Conservation (phyloP, 2,888 invertebrate species). For the Thalpophila matura region DNA sequence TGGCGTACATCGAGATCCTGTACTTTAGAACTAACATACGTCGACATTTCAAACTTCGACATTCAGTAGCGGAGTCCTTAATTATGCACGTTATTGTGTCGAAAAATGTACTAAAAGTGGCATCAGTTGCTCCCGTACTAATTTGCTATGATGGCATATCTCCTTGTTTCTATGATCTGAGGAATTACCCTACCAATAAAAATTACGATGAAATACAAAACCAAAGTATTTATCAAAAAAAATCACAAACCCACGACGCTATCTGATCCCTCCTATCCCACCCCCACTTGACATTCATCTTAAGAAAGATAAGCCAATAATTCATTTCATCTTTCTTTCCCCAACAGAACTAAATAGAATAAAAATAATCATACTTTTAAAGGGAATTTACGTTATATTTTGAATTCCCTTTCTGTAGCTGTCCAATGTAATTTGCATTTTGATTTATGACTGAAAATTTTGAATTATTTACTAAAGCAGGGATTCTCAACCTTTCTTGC, state of each 20-base stretch:
- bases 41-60: too few relatives aligned
- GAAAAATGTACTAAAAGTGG: too few relatives aligned
- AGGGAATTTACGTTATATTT: slow-evolving; percentile 40
- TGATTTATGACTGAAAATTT: slow-evolving; percentile 18
- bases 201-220: background rate
- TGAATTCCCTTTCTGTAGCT: slow-evolving; percentile 28
- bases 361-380: slow-evolving; percentile 56
- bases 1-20: too few relatives aligned
- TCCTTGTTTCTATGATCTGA: background rate
- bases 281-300: slow-evolving; percentile 35
- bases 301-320: slow-evolving; percentile 46
- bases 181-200: background rate
- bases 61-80: too few relatives aligned
- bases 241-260: slow-evolving; percentile 4
- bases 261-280: background rate
- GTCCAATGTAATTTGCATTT: slow-evolving; percentile 37
- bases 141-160: too few relatives aligned
- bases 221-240: too few relatives aligned
- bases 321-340: slow-evolving; percentile 45
- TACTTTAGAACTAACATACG: too few relatives aligned
- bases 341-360: slow-evolving; percentile 39
- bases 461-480: slow-evolving; percentile 1
- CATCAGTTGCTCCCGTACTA: too few relatives aligned
- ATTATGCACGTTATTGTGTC: too few relatives aligned
- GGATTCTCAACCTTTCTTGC: too few relatives aligned